A percentile compares a stretch with the other conserved stretches of the same genome.
Evolutionary conservation across 30 jellyfish, hydroid and myxozoan species (phyloP).

Genomic region (Nemopilema nomurai): DNA sequence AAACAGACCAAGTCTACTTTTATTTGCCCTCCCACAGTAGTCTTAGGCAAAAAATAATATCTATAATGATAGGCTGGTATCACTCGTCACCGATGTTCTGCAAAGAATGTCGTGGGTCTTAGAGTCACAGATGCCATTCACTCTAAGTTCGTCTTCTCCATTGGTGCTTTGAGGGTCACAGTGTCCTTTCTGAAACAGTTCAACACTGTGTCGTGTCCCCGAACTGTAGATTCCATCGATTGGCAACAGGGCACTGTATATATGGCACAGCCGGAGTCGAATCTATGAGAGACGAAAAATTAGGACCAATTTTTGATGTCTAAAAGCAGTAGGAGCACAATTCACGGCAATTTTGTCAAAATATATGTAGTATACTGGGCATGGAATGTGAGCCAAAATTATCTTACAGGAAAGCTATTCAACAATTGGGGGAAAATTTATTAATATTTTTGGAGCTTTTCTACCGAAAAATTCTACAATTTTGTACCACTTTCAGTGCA

Average conservation of each 20-base stretch:
- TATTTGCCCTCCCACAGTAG: too few relatives aligned
- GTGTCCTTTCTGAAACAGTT: slow-evolving; percentile 15
- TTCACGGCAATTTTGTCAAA: background rate
- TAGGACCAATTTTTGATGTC: background rate
- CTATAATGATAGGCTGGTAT: background rate
- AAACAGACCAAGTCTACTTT: too few relatives aligned
- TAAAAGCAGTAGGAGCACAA: background rate
- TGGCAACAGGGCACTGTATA: slow-evolving; percentile 33
- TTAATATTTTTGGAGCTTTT: too few relatives aligned
- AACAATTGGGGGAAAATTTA: too few relatives aligned
- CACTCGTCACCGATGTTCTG: background rate
- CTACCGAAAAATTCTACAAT: too few relatives aligned
- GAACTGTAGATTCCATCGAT: slow-evolving; percentile 24
- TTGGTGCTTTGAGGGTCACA: background rate
- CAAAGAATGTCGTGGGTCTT: slow-evolving; percentile 2
- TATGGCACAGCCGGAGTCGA: slow-evolving; percentile 18
- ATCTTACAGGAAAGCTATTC: too few relatives aligned
- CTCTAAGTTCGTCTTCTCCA: background rate
- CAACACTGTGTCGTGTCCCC: slow-evolving; percentile 18
- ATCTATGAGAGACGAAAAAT: background rate
- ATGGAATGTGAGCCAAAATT: too few relatives aligned
- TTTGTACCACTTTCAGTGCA: too few relatives aligned
- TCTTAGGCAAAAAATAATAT: too few relatives aligned
- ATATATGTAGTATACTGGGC: background rate
- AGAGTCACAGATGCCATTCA: slow-evolving; percentile 52